Evolutionary conservation across 2,797 vertebrate species (phyloP).

Genomic region (Chaenodraco wilsoni): DNA sequence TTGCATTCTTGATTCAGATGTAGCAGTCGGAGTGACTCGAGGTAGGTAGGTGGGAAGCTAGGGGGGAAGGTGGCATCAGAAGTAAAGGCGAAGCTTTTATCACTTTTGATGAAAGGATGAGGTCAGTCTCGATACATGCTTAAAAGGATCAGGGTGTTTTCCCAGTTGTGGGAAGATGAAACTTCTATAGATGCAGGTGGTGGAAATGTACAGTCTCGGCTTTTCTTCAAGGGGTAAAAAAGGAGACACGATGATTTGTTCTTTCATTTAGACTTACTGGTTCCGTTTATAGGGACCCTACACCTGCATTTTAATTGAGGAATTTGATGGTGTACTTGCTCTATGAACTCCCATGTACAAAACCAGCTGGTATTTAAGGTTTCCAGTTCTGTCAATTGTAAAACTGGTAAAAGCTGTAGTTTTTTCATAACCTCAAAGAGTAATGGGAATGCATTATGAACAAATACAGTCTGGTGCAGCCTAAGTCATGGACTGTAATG

Average conservation of each 20-base stretch:
- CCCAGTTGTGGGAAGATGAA: constrained; percentile 71
- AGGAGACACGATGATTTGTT: constrained; percentile 28
- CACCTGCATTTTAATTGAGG: constrained; percentile 25
- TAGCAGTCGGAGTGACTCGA: constrained; percentile 73
- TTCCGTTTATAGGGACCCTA: neutral
- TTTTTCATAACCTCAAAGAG: neutral
- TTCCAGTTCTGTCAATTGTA: neutral
- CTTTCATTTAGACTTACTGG: constrained; percentile 7
- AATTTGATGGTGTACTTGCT: constrained; percentile 9
- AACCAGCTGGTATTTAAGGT: constrained; percentile 10
- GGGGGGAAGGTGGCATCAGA: constrained; percentile 62
- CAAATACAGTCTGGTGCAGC: constrained; percentile 9
- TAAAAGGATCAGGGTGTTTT: constrained; percentile 73
- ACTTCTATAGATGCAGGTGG: constrained; percentile 60
- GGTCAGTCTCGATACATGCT: constrained; percentile 73
- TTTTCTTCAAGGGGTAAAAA: constrained; percentile 18
- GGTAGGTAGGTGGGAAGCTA: constrained; percentile 71
- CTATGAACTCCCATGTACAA: constrained; percentile 4
- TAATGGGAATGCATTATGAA: constrained; percentile 39
- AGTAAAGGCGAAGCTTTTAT: constrained; percentile 78
- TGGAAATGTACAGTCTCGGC: constrained; percentile 44
- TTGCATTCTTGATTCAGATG: constrained; percentile 87
- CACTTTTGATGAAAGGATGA: constrained; percentile 81
- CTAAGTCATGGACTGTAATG: neutral
- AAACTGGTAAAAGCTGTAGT: too few species aligned